Percentiles rank a stretch among this genome's conserved stretches.
Evolutionary conservation across 2,113 vertebrate species (phyloP).

Genomic region (Entelurus aequoreus): DNA sequence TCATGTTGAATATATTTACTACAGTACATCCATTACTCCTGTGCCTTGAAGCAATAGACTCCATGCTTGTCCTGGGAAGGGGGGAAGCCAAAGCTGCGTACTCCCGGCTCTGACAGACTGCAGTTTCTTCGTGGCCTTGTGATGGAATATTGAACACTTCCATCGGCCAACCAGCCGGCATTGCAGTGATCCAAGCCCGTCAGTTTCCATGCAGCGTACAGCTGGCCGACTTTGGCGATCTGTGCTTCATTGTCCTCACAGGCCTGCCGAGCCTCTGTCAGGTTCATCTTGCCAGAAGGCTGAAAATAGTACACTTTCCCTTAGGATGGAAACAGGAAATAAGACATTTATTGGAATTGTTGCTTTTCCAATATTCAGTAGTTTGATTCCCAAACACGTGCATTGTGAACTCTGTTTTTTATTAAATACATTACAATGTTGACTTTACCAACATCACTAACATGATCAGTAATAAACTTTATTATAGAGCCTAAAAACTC

Average conservation of each 20-base stretch:
- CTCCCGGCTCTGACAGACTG: constrained; percentile 69
- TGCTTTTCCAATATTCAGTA: too few relatives aligned
- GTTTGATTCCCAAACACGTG: too few relatives aligned
- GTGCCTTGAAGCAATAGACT: constrained; percentile 76
- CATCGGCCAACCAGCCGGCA: constrained; percentile 84
- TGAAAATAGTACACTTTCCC: constrained; percentile 81
- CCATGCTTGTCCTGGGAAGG: constrained; percentile 65
- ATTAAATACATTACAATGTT: too few relatives aligned
- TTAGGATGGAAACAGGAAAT: constrained; percentile 35
- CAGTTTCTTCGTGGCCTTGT: constrained; percentile 72
- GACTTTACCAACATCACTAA: too few relatives aligned
- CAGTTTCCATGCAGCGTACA: constrained; percentile 83
- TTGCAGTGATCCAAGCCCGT: constrained; percentile 71
- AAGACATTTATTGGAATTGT: not conserved
- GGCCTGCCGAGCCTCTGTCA: constrained; percentile 73
- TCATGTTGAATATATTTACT: not conserved
- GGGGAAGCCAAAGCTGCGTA: constrained; percentile 80
- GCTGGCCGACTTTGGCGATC: constrained; percentile 82
- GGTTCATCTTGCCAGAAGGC: constrained; percentile 61
- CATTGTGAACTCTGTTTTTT: too few relatives aligned
- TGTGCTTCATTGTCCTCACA: constrained; percentile 66
- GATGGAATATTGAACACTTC: constrained; percentile 82
- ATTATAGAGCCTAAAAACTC: too few relatives aligned
- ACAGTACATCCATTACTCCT: not conserved
- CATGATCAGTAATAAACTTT: too few relatives aligned